Conservation (phyloP, 2,888 invertebrate species). For the Heliconius ethilla region DNA sequence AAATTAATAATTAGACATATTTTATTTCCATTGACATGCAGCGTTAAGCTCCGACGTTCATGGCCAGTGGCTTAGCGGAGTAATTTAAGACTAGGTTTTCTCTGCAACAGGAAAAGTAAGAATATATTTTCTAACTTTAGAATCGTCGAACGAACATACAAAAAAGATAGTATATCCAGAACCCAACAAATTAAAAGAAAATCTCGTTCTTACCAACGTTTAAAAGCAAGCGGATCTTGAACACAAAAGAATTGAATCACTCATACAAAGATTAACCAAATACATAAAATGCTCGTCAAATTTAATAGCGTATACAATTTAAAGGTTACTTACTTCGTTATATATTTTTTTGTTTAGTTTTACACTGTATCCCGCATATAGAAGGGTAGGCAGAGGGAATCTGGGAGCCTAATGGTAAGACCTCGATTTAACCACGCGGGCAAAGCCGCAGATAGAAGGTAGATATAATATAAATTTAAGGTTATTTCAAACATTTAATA, state of each 20-base stretch:
- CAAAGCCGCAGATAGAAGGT: not conserved
- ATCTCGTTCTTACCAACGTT: not conserved
- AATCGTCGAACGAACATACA: too few species aligned
- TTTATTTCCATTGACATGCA: too few species aligned
- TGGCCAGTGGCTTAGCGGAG: too few species aligned
- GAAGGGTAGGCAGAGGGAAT: not conserved
- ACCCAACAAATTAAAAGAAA: not conserved
- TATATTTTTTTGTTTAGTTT: not conserved
- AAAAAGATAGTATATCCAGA: not conserved
- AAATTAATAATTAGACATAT: too few species aligned
- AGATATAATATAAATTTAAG: not conserved
- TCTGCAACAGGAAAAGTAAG: too few species aligned
- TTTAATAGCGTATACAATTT: slow-evolving; percentile 22
- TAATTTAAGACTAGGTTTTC: too few species aligned
- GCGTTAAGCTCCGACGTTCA: too few species aligned
- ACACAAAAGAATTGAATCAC: slow-evolving; percentile 21
- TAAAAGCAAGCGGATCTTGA: slow-evolving; percentile 15
- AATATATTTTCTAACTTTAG: too few species aligned
- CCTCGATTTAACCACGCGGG: not conserved
- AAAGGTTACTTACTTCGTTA: slow-evolving; percentile 6
- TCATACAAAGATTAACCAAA: slow-evolving; percentile 11
- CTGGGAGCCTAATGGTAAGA: not conserved
- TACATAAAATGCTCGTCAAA: slow-evolving; percentile 17
- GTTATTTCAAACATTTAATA: slow-evolving; percentile 1
- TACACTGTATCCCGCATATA: too few species aligned